Evolutionary conservation across 2,888 invertebrate species (phyloP), one percentile per base, ranked within the genome.

Genomic region (Rutpela maculata): DNA sequence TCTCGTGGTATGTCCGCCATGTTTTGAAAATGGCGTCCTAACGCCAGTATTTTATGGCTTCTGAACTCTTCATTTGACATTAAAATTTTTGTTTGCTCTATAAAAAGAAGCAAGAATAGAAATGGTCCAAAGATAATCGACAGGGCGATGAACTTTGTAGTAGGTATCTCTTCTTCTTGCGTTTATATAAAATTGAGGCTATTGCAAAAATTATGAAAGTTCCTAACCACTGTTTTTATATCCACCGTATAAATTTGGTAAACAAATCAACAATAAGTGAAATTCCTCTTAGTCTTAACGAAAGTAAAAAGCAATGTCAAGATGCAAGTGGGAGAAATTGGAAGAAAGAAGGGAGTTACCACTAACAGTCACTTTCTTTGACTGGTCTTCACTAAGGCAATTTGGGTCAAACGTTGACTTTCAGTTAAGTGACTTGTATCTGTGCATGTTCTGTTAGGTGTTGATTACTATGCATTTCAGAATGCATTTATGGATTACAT

Each of bases 381-480:
- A 84, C 81, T 81, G 82, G 86, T 88, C 88, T 88, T 88, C 86
- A 84, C 83, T 82, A 83, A 75, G 83, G 84, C 85, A 85, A 89
- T 89, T 89, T 88, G 86, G 89, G 89, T 89, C 89, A 89, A 85
- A 88, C 86, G 84, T 84, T 86, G 85, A 86, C 85, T 87, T 85
- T 86, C 85, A 85, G 87, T 87, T 85, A 85, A 84, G 85, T 84
- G 82, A 80, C 75, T 80, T 78, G 79, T 78, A 79, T 78, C 78
- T 75, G 85, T 84, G 83, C 74, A 85, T 84, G 85, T 80, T 81
- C 80, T 82, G 76, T 71, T 84, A 77, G 15, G 82, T 84, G 82
- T 73, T 66, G 74, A 77, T 79, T 50, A 50, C 15, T 76, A 81
- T 83, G 84, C 84, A 83, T 79, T 81, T 82, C 76, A 83, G 75